Conservation (phyloP, 2,797 vertebrate species). For the Ara ararauna region DNA sequence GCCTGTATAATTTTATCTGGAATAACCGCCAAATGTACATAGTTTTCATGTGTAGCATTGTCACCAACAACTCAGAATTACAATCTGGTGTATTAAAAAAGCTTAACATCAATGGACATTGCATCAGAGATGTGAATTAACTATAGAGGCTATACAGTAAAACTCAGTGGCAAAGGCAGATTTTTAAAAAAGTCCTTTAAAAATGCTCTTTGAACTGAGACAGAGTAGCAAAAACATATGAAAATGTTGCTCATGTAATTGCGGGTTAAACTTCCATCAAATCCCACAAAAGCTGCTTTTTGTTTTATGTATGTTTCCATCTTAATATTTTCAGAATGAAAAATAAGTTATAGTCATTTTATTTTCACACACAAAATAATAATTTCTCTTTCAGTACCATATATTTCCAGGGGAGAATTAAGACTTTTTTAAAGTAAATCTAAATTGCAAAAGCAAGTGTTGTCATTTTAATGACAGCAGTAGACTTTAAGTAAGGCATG, state of each 20-base stretch:
- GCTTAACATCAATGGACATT: neutral
- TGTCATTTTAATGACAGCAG: constrained; percentile 73
- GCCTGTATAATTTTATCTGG: neutral
- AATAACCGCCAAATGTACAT: neutral
- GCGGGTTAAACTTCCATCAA: constrained; percentile 25
- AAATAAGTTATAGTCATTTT: constrained; percentile 39
- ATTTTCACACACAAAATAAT: constrained; percentile 55
- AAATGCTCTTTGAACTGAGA: neutral
- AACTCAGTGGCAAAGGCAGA: neutral
- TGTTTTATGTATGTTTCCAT: constrained; percentile 29
- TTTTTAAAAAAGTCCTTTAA: neutral
- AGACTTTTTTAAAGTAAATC: constrained; percentile 42
- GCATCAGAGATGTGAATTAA: neutral
- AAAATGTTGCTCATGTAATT: neutral
- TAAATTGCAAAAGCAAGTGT: constrained; percentile 66
- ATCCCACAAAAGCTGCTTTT: neutral
- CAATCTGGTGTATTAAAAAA: neutral
- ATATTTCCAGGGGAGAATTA: constrained; percentile 25
- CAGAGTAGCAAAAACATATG: neutral
- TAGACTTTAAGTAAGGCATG: constrained; percentile 74
- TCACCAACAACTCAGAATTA: neutral
- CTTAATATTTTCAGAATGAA: constrained; percentile 43
- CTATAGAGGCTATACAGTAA: neutral
- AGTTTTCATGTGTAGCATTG: neutral
- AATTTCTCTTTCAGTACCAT: constrained; percentile 32